Base-by-base conservation (phyloP, 2,888 invertebrate genomes). In the Tetanocera ferruginea region DNA sequence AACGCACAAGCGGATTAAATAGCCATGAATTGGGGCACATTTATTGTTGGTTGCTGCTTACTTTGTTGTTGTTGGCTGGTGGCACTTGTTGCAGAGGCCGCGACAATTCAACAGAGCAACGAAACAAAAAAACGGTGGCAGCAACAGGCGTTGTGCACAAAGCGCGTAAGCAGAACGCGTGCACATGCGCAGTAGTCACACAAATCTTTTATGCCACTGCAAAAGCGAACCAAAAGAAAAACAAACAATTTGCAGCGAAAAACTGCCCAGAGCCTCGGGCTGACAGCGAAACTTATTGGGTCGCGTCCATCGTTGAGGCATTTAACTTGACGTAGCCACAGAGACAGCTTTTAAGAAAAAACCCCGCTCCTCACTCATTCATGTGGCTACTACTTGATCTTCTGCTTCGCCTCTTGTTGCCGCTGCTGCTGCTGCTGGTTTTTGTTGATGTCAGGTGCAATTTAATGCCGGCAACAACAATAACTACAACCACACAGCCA, bases 391-490 rank as follows among this genome's bases (percentile, higher is more conserved):
- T 11, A 25, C 43, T 66, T 37, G 1, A n/a, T 37, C 19, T 66
- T 66, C 66, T 66, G 2, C 74, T 4, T 52, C 74, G 0, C 51
- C 31, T 51, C 17, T 52, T n/a, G 14, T 43, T 43, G 28, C 66
- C 11, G 64, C n/a, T 17, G 14, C 55, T 43, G 28, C 66, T 19
- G 64, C n/a, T 17, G 5, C 51, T 66, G 25, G 23, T 66, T 9
- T 14, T 55, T 74, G 62, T 37, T 67, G 73, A 57, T 71, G 55
- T 66, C 60, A 71, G 72, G 55, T 69, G 52, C 57, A 70, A 14
- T 55, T 77, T 70, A 74, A 37, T 72, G 34, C 57, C 67, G 66
- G 51, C 70, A 75, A 34, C 31, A 49, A 6, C 55, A n/a, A 62
- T 66, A 37, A 66, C 66, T 51, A 76, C 67, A 67, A 55, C 64